Percentiles rank a stretch among this genome's conserved stretches.
Conservation (phyloP, 2,113 vertebrate species). For the Hyla sarda region DNA sequence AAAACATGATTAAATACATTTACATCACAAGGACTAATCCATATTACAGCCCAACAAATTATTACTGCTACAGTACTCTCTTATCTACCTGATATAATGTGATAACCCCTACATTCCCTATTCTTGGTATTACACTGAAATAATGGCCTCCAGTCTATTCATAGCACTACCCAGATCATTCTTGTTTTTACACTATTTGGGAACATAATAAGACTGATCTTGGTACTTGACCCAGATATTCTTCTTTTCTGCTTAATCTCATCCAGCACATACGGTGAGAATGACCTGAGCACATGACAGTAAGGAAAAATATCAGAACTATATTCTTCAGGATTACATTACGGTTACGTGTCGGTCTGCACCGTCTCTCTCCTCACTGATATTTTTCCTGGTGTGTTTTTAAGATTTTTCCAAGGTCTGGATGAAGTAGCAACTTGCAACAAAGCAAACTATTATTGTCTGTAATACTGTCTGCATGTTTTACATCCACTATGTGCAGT, state of each 20-base stretch:
- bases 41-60: background rate
- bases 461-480: no score
- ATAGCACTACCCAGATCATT: background rate
- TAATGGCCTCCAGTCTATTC: background rate
- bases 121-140: background rate
- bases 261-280: background rate
- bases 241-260: conserved; percentile 3
- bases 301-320: background rate
- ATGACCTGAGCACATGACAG: background rate
- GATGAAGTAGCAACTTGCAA: background rate
- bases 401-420: background rate
- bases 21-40: background rate
- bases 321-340: background rate
- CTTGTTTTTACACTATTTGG: background rate
- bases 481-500: no score
- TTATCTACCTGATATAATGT: background rate
- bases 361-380: no score
- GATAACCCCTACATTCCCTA: background rate
- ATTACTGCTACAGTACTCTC: background rate
- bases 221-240: conserved; percentile 19
- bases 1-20: background rate
- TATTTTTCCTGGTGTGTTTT: background rate
- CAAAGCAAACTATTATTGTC: no score
- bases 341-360: no score
- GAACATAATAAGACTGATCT: conserved; percentile 19